Evolutionary conservation across 2,113 vertebrate species (phyloP).

Genomic region (Hyperoodon ampullatus): DNA sequence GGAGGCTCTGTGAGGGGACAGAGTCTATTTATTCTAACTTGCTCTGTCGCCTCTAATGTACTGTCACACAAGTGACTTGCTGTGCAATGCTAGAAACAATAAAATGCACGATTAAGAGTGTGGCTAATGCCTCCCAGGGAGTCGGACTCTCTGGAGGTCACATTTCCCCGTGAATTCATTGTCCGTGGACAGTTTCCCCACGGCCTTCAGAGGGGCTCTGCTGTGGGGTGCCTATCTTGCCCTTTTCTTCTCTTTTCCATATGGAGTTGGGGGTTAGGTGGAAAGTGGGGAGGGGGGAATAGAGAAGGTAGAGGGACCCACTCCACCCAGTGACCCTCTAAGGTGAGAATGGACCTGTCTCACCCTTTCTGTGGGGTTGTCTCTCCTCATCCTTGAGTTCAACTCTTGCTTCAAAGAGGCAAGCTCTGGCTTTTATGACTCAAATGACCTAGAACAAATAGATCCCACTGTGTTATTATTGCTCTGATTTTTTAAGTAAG

Average conservation of each 20-base stretch:
- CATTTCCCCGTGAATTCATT: slow-evolving; percentile 27
- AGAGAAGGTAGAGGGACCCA: not conserved
- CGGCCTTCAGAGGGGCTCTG: not conserved
- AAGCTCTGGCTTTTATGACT: not conserved
- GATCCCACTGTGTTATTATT: not conserved
- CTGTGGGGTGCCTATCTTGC: not conserved
- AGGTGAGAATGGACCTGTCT: not conserved
- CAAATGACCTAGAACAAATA: not conserved
- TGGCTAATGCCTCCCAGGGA: slow-evolving; percentile 50
- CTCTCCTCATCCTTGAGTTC: not conserved
- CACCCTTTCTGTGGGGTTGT: not conserved
- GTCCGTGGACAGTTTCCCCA: not conserved
- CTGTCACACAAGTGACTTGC: slow-evolving; percentile 71
- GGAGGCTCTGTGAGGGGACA: not conserved
- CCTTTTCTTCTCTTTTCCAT: not conserved
- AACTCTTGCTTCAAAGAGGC: not conserved
- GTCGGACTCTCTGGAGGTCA: slow-evolving; percentile 69
- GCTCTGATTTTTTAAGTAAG: not conserved
- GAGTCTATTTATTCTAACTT: slow-evolving; percentile 62
- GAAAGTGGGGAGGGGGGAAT: not conserved
- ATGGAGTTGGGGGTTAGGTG: not conserved
- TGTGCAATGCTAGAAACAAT: slow-evolving; percentile 63
- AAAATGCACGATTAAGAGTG: slow-evolving; percentile 74
- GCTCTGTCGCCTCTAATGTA: slow-evolving; percentile 60
- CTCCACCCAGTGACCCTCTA: not conserved